Conservation (phyloP, 2,797 vertebrate genomes). For the Pseudocheirus occidentalis region DNA sequence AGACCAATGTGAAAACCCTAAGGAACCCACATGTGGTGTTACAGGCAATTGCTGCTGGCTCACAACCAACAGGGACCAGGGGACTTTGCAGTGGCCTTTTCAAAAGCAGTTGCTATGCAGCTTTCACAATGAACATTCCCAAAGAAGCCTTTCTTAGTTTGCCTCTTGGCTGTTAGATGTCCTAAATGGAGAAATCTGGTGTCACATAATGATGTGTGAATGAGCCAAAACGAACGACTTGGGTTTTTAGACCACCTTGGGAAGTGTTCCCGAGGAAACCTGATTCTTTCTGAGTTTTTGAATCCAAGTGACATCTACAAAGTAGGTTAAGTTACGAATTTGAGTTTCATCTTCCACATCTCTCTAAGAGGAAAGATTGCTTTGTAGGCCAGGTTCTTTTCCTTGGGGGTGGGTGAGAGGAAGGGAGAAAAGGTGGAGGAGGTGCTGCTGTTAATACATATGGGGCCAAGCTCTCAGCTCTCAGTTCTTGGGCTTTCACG, state of each 20-base stretch:
- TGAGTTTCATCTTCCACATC: constrained; percentile 14
- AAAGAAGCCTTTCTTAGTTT: constrained; percentile 40
- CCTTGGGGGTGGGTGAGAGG: background rate
- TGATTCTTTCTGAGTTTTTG: background rate
- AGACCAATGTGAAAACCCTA: constrained; percentile 64
- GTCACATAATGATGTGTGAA: background rate
- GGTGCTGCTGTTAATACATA: background rate
- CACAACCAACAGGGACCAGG: constrained; percentile 5
- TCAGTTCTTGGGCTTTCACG: background rate
- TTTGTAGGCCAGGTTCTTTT: background rate
- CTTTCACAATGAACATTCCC: constrained; percentile 36
- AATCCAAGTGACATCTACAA: background rate
- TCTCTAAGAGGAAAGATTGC: constrained; percentile 15
- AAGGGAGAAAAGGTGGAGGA: background rate
- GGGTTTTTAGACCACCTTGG: background rate
- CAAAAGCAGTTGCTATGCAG: constrained; percentile 51
- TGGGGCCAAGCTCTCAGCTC: background rate
- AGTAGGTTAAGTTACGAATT: background rate
- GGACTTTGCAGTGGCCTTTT: constrained; percentile 36
- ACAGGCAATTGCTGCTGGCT: constrained; percentile 50
- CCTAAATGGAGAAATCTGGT: constrained; percentile 1
- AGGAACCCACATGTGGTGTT: constrained; percentile 62
- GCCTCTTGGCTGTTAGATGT: constrained; percentile 6
- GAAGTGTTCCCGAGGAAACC: background rate
- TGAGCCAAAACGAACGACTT: background rate